phyloP scores from a whole-genome alignment of 2,113 vertebrate genomes.

The Hystrix cristata region DNA sequence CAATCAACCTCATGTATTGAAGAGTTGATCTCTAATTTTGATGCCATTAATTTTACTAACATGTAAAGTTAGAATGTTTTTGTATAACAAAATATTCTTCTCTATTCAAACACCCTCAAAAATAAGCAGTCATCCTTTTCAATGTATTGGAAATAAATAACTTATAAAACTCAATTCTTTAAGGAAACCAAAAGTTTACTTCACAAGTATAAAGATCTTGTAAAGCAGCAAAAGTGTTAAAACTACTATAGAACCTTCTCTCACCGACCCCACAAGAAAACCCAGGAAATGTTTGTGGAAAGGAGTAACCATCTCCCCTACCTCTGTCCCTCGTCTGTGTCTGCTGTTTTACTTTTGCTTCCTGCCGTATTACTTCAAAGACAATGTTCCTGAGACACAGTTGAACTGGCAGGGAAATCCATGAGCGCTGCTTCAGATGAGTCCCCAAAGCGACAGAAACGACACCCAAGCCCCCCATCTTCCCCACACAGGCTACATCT shows the following conservation, averaged over 20 bases:
- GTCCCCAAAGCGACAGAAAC: constrained; percentile 67
- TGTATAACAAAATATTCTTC: not conserved
- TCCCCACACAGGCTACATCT: not conserved
- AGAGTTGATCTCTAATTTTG: not conserved
- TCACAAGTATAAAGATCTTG: not conserved
- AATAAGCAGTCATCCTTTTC: not conserved
- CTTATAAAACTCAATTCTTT: not conserved
- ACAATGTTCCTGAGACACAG: constrained; percentile 66
- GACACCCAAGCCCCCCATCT: constrained; percentile 58
- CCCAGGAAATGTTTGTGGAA: not conserved
- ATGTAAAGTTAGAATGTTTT: not conserved
- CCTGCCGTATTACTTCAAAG: not conserved
- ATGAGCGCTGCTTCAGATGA: constrained; percentile 55
- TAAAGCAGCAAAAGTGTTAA: not conserved
- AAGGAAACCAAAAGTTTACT: constrained; percentile 9
- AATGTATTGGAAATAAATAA: constrained; percentile 19
- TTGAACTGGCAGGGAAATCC: constrained; percentile 59
- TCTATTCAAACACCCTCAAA: not conserved
- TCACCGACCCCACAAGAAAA: not conserved
- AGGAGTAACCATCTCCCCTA: not conserved
- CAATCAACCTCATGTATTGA: not conserved
- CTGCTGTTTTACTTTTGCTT: not conserved
- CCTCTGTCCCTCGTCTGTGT: fast-evolving
- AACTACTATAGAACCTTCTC: not conserved
- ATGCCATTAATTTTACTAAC: not conserved